phyloP scores from a whole-genome alignment of 2,797 vertebrate genomes.

The Botia almorhae region DNA sequence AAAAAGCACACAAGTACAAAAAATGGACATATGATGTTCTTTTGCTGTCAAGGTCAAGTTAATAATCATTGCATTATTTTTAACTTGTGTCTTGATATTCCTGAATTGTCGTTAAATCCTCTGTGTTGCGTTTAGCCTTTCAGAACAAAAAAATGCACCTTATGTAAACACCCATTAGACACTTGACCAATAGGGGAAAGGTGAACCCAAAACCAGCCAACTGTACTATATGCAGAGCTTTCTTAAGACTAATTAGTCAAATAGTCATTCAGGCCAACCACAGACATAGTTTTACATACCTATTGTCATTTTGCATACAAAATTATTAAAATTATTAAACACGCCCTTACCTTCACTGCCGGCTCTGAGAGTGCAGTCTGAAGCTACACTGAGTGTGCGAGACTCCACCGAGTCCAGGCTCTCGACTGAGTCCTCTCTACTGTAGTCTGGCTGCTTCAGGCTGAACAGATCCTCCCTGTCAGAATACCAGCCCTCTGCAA shows the following conservation, averaged over 20 bases:
- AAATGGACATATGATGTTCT: too few relatives aligned
- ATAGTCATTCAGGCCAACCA: background rate
- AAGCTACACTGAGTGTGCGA: constrained; percentile 75
- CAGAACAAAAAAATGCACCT: background rate
- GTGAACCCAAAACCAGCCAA: background rate
- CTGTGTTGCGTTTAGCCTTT: background rate
- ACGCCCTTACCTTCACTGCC: constrained; percentile 82
- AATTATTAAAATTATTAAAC: background rate
- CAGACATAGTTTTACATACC: too few relatives aligned
- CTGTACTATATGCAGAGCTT: background rate
- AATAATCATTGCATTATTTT: too few relatives aligned
- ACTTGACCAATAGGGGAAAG: background rate
- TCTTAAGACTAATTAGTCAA: background rate
- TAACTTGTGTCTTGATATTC: too few relatives aligned
- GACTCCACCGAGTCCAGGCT: constrained; percentile 82
- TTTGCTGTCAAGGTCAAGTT: too few relatives aligned
- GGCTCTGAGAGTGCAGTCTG: constrained; percentile 76
- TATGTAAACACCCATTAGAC: background rate
- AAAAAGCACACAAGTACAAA: too few relatives aligned
- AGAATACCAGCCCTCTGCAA: constrained; percentile 78
- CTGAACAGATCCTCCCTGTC: constrained; percentile 77
- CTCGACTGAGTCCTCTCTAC: constrained; percentile 82
- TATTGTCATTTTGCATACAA: background rate
- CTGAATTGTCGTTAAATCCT: too few relatives aligned
- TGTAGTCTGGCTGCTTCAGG: constrained; percentile 65